These are phyloP conservation scores for Halocynthia roretzi DNA, from an alignment of 23 tunicate genomes.

Conservation along the genomic window DNA sequence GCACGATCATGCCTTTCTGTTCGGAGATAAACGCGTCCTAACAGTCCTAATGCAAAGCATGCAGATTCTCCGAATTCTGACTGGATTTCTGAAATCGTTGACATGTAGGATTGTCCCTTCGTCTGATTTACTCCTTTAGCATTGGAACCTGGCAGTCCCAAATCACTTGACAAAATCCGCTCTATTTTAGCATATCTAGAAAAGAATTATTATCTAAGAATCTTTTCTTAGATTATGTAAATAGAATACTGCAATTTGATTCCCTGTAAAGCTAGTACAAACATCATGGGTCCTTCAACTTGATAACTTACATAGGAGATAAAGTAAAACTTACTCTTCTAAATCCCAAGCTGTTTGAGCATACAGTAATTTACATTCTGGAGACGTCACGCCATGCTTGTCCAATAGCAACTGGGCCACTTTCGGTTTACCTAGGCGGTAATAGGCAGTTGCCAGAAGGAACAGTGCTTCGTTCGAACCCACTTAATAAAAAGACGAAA, in stretches of 20 bases:
- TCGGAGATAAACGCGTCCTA: conserved; percentile 57
- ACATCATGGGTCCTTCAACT: not conserved
- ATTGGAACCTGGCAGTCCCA: conserved; percentile 7
- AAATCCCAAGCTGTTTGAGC: conserved; percentile 75
- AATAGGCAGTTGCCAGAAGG: conserved; percentile 73
- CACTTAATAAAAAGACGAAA: conserved; percentile 21
- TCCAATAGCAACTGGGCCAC: conserved; percentile 52
- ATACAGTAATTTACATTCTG: conserved; percentile 73
- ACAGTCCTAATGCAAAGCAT: conserved; percentile 74
- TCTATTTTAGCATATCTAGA: conserved; percentile 67
- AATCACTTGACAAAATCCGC: conserved; percentile 22
- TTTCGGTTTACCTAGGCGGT: conserved; percentile 69
- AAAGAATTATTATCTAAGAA: no score
- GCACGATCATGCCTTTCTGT: conserved; percentile 72
- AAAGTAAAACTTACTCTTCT: conserved; percentile 38
- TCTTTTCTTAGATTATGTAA: not conserved
- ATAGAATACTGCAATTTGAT: not conserved
- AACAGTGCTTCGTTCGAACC: conserved; percentile 61
- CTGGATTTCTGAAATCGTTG: conserved; percentile 31
- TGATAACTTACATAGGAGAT: not conserved
- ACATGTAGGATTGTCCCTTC: conserved; percentile 15
- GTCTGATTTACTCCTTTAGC: not conserved
- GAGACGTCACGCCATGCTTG: conserved; percentile 47
- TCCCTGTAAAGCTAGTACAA: not conserved
- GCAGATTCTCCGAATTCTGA: conserved; percentile 78